Evolutionary conservation across 1,140 invertebrate species (phyloP).

Genomic region (Laupala kohalensis): DNA sequence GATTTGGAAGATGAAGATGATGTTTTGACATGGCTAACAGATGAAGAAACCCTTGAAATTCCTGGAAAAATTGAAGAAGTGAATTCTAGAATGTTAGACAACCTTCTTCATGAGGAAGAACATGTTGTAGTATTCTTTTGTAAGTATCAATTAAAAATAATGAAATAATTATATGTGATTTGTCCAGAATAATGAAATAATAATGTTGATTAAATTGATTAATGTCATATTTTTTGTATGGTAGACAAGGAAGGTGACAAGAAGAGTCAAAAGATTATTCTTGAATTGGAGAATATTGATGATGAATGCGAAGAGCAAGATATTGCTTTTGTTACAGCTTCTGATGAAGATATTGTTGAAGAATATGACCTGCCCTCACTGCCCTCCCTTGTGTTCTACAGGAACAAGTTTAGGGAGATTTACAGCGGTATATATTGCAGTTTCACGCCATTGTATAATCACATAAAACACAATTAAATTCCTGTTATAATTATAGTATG

Average conservation of each 20-base stretch:
- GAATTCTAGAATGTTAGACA: slow-evolving; percentile 80
- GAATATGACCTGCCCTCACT: slow-evolving; percentile 76
- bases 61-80: slow-evolving; percentile 90
- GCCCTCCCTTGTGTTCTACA: slow-evolving; percentile 77
- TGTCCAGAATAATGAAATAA: too few species aligned
- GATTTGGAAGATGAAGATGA: slow-evolving; percentile 84
- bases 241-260: slow-evolving; percentile 79
- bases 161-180: too few species aligned
- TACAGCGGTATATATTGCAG: slow-evolving; percentile 44
- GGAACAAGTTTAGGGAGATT: slow-evolving; percentile 79
- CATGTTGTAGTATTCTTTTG: slow-evolving; percentile 87
- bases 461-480: too few species aligned
- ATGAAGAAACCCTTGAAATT: slow-evolving; percentile 80
- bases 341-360: slow-evolving; percentile 73
- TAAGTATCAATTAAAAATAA: slow-evolving; percentile 39
- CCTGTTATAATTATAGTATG: too few species aligned
- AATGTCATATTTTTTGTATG: too few species aligned
- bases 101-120: slow-evolving; percentile 74
- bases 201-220: too few species aligned
- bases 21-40: slow-evolving; percentile 79
- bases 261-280: slow-evolving; percentile 76
- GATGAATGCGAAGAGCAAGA: slow-evolving; percentile 86
- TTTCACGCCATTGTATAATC: too few species aligned
- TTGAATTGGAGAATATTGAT: slow-evolving; percentile 86
- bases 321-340: slow-evolving; percentile 87